A percentile compares a stretch with the other conserved stretches of the same genome.
Conservation (phyloP, 37 sponge, comb jelly and placozoan species). For the Eunapius fragilis region DNA sequence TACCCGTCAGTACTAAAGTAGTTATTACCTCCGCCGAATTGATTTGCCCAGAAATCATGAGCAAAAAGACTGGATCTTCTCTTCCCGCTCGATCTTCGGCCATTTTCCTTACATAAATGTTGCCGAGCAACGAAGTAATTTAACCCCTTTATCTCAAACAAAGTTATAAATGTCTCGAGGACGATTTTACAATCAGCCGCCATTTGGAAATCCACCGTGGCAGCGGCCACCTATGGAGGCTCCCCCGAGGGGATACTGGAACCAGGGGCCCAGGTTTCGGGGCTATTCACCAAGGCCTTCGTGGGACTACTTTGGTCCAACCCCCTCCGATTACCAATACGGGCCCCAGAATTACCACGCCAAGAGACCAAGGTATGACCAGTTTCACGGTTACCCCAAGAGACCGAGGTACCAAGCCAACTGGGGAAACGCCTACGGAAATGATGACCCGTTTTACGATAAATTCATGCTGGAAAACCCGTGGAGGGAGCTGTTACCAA, state of each 20-base stretch:
- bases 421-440: not conserved
- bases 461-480: slow-evolving; percentile 54
- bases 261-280: not conserved
- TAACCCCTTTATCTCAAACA: not conserved
- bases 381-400: not conserved
- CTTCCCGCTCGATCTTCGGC: not conserved
- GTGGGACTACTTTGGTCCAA: not conserved
- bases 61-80: slow-evolving; percentile 67
- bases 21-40: slow-evolving; percentile 79
- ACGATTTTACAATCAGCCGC: not conserved
- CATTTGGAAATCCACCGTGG: not conserved
- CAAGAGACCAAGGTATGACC: not conserved
- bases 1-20: not conserved
- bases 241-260: not conserved
- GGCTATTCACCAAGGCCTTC: not conserved
- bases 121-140: not conserved
- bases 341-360: not conserved
- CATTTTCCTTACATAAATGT: not conserved
- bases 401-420: not conserved
- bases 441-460: slow-evolving; percentile 41
- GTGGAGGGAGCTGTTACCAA: slow-evolving; percentile 31
- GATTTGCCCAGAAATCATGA: slow-evolving; percentile 87
- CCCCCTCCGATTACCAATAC: not conserved
- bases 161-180: not conserved
- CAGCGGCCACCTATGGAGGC: not conserved